Evolutionary conservation across 2,797 vertebrate species (phyloP).

Genomic region (Sebastes itinus): DNA sequence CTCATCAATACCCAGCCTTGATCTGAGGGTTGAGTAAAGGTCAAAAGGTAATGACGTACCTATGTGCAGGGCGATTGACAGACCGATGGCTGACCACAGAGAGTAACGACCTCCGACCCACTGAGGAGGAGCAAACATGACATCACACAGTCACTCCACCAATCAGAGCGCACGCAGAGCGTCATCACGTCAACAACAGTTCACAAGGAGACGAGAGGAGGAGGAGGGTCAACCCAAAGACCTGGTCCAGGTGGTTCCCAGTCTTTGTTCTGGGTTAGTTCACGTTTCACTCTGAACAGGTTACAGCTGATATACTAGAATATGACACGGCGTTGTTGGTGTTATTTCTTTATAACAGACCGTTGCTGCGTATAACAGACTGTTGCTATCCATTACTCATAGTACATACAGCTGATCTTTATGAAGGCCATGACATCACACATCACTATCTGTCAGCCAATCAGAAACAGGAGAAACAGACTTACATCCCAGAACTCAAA

Average conservation of each 20-base stretch:
- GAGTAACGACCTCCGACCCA: conserved; percentile 99
- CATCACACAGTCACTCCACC: conserved; percentile 52
- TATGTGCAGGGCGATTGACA: conserved; percentile 95
- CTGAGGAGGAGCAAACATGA: conserved; percentile 80
- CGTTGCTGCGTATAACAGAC: no score
- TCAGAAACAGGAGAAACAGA: conserved; percentile 47
- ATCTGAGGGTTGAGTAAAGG: background rate
- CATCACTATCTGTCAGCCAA: background rate
- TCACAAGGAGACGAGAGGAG: background rate
- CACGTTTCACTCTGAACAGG: no score
- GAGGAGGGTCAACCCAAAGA: background rate
- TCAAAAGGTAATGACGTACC: conserved; percentile 81
- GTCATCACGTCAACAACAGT: no score
- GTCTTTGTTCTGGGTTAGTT: background rate
- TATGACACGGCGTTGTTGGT: no score
- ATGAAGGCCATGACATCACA: no score
- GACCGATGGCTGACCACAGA: conserved; percentile 96
- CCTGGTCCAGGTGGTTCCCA: background rate
- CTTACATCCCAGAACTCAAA: conserved; percentile 99
- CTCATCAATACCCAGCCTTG: background rate
- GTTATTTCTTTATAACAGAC: no score
- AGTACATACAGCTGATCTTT: no score
- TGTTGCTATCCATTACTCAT: no score
- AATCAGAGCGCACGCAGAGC: conserved; percentile 29
- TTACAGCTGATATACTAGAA: no score